phyloP scores from a whole-genome alignment of 2,888 invertebrate genomes.

The Lapara coniferarum region DNA sequence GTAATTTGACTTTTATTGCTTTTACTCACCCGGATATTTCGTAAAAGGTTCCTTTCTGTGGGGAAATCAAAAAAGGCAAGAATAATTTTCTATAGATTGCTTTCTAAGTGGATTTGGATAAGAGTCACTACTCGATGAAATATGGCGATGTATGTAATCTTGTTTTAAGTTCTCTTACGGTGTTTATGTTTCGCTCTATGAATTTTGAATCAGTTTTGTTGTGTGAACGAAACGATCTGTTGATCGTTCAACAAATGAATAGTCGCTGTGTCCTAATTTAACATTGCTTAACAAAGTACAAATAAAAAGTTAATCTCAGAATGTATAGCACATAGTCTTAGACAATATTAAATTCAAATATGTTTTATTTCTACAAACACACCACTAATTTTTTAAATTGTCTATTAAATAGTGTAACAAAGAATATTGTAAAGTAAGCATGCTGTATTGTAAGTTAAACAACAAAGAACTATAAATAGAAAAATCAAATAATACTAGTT shows the following conservation, averaged over 20 bases:
- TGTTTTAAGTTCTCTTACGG: background rate
- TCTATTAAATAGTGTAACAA: too few species aligned
- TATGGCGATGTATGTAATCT: background rate
- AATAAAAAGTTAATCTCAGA: too few species aligned
- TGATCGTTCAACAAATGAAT: too few species aligned
- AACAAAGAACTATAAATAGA: background rate
- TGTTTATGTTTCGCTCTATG: background rate
- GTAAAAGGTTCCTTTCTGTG: slow-evolving; percentile 58
- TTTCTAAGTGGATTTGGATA: slow-evolving; percentile 43
- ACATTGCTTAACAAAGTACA: too few species aligned
- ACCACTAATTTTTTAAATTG: too few species aligned
- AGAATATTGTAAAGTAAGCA: too few species aligned
- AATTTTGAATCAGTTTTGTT: background rate
- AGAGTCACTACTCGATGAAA: slow-evolving; percentile 33
- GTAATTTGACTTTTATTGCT: slow-evolving; percentile 81
- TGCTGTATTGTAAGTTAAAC: too few species aligned
- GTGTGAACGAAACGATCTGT: too few species aligned
- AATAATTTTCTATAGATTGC: slow-evolving; percentile 47
- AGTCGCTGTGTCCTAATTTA: too few species aligned
- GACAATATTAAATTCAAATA: too few species aligned
- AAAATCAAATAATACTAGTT: background rate
- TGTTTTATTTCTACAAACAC: too few species aligned
- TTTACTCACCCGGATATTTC: slow-evolving; percentile 61
- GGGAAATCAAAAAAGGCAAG: slow-evolving; percentile 53
- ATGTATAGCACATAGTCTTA: too few species aligned